These are phyloP conservation scores for Diadema setosum DNA, from an alignment of 35 echinoderm and acorn worm genomes.

Conservation along the genomic window DNA sequence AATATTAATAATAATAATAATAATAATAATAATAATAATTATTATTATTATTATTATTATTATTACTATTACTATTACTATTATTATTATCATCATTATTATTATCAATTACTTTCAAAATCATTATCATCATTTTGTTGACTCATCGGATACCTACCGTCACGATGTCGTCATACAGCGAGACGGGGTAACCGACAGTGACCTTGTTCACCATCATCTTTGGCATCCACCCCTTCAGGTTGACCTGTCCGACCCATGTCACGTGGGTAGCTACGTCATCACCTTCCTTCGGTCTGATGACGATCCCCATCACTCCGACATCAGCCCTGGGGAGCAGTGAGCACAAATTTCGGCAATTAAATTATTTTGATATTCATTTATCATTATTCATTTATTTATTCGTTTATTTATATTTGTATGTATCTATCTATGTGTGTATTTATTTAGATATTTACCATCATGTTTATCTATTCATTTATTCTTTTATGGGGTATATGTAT, in stretches of 20 bases:
- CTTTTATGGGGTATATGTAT: too few species aligned
- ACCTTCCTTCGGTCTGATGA: slow-evolving; percentile 84
- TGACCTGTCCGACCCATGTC: slow-evolving; percentile 79
- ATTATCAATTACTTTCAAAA: not conserved
- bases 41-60: not conserved
- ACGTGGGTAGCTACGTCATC: slow-evolving; percentile 77
- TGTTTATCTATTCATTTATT: too few species aligned
- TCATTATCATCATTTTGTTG: not conserved
- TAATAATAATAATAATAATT: not conserved
- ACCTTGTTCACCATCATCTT: slow-evolving; percentile 89
- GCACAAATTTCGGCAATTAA: too few species aligned
- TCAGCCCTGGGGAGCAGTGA: slow-evolving; percentile 59
- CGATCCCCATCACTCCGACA: slow-evolving; percentile 71
- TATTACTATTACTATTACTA: not conserved
- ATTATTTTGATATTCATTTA: too few species aligned
- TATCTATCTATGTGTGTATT: too few species aligned
- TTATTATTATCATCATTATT: not conserved
- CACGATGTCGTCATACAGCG: slow-evolving; percentile 75
- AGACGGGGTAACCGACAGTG: slow-evolving; percentile 77
- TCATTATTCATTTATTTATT: too few species aligned
- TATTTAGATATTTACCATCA: too few species aligned
- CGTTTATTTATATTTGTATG: too few species aligned
- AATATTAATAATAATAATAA: too few species aligned
- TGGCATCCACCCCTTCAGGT: slow-evolving; percentile 85
- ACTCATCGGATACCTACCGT: slow-evolving; percentile 37